Conservation (phyloP, 92 coral and sea anemone genomes). For the Hydrozoanthus gracilis region DNA sequence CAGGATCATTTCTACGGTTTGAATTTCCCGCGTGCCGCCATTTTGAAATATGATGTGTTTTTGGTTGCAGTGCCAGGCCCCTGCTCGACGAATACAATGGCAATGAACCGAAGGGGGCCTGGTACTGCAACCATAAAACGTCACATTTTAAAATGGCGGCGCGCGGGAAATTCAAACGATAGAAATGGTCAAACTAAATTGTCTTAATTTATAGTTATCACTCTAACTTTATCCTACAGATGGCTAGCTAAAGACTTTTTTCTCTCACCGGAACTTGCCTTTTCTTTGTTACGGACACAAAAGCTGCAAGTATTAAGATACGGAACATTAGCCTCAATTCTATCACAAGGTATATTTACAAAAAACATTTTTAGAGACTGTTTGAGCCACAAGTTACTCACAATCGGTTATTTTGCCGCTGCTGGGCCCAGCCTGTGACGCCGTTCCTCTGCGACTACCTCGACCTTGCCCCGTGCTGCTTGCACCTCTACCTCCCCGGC, state of each 20-base stretch:
- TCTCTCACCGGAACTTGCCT: slow-evolving; percentile 1
- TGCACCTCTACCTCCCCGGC: slow-evolving; percentile 52
- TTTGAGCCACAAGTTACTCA: slow-evolving; percentile 49
- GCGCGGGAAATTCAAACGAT: too few relatives aligned
- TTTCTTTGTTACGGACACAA: slow-evolving; percentile 28
- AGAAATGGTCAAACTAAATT: too few relatives aligned
- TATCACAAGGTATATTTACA: neutral
- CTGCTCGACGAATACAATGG: too few relatives aligned
- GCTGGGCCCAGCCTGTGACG: slow-evolving; percentile 52
- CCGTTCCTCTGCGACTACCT: slow-evolving; percentile 69
- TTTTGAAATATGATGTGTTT: too few relatives aligned
- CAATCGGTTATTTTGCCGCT: slow-evolving; percentile 78
- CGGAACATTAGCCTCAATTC: neutral
- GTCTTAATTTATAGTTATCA: too few relatives aligned
- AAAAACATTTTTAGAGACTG: neutral
- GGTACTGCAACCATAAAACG: too few relatives aligned
- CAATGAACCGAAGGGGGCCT: too few relatives aligned
- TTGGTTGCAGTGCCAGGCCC: too few relatives aligned
- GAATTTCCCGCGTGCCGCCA: too few relatives aligned
- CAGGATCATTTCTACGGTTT: too few relatives aligned
- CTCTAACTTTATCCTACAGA: too few relatives aligned
- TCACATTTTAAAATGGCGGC: too few relatives aligned
- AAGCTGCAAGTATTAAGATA: slow-evolving; percentile 21
- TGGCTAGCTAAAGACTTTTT: neutral
- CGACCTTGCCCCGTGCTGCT: slow-evolving; percentile 77